phyloP scores from a whole-genome alignment of 2,113 vertebrate species.

The Capra hircus region DNA sequence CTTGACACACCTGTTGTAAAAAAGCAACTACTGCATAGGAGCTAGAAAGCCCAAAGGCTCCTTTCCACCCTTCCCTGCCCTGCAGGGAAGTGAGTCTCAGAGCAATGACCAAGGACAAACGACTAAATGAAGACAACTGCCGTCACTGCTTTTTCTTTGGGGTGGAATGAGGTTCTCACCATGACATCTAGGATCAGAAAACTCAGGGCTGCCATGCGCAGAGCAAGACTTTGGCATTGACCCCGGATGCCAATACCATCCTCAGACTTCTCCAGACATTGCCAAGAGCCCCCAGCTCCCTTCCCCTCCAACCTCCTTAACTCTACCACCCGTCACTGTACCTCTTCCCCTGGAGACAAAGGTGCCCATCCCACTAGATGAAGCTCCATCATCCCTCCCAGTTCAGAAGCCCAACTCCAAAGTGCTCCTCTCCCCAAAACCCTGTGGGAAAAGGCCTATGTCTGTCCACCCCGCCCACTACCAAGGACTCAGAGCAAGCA shows the following conservation, averaged over 20 bases:
- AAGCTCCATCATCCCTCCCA: fast-evolving
- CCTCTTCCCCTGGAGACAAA: not conserved
- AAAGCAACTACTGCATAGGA: not conserved
- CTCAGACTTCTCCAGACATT: fast-evolving
- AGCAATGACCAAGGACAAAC: fast-evolving
- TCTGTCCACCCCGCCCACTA: not conserved
- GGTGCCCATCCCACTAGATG: fast-evolving
- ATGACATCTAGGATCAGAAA: fast-evolving
- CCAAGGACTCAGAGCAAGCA: not conserved
- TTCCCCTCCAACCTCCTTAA: not conserved
- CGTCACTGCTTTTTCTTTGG: fast-evolving
- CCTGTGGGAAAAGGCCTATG: fast-evolving
- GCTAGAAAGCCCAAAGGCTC: not conserved
- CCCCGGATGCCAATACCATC: fast-evolving
- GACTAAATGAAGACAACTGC: fast-evolving
- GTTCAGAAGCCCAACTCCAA: not conserved
- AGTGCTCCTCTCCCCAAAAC: no score
- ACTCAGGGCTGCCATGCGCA: fast-evolving
- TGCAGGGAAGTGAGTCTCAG: no score
- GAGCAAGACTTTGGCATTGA: fast-evolving
- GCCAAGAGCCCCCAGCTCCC: not conserved
- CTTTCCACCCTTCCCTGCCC: no score
- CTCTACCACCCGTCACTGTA: not conserved
- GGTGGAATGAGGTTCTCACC: no score
- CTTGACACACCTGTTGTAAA: not conserved